A percentile compares a stretch with the other conserved stretches of the same genome.
Evolutionary conservation across 1,140 invertebrate species (phyloP).

Genomic region (Cotesia vestalis): DNA sequence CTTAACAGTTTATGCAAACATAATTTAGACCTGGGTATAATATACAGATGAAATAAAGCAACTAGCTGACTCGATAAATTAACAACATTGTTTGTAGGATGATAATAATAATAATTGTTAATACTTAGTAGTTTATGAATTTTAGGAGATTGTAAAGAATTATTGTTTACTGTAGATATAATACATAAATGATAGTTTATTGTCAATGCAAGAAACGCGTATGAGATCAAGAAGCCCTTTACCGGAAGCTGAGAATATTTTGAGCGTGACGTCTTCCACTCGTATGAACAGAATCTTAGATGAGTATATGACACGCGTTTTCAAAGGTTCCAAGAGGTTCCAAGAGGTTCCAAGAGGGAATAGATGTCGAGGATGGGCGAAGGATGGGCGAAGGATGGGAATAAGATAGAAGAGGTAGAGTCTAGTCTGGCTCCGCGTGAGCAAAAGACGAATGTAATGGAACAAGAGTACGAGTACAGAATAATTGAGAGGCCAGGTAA

Average conservation of each 20-base stretch:
- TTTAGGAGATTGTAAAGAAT: not conserved
- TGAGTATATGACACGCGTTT: constrained; percentile 20
- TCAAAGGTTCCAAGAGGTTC: constrained; percentile 8
- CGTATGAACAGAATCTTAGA: constrained; percentile 17
- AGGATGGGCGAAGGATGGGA: not conserved
- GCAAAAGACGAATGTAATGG: constrained; percentile 22
- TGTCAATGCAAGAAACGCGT: constrained; percentile 11
- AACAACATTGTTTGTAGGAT: no score
- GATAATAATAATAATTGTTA: no score
- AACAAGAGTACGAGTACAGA: constrained; percentile 16
- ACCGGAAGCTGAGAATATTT: constrained; percentile 17
- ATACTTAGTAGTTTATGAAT: no score
- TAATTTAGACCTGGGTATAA: no score
- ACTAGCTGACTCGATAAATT: no score
- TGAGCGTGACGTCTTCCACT: constrained; percentile 11
- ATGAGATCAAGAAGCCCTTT: not conserved
- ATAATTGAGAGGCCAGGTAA: constrained; percentile 19
- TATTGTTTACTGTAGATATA: not conserved
- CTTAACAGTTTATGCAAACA: no score
- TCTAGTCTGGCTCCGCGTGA: not conserved
- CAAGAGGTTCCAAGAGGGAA: constrained; percentile 7
- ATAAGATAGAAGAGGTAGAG: constrained; percentile 12
- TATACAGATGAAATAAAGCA: no score
- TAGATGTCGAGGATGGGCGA: not conserved
- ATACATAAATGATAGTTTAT: not conserved